phyloP scores from a whole-genome alignment of 2,797 vertebrate genomes.

The Carapus acus region DNA sequence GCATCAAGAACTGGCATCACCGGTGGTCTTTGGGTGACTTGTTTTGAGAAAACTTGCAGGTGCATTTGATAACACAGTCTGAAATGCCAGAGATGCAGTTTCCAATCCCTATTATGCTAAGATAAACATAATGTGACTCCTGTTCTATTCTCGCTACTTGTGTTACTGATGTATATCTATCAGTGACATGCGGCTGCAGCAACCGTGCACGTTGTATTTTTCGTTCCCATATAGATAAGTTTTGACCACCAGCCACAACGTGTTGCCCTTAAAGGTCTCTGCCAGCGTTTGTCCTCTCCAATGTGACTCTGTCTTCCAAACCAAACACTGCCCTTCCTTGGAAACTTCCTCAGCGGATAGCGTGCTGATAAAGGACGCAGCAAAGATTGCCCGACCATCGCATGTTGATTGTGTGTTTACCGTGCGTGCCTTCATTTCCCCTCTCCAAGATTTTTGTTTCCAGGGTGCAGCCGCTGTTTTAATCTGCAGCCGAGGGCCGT shows the following conservation, averaged over 20 bases:
- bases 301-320: slow-evolving; percentile 39
- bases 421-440: too few species aligned
- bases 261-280: slow-evolving; percentile 25
- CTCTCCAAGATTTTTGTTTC: too few species aligned
- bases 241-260: slow-evolving; percentile 18
- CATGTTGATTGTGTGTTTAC: too few species aligned
- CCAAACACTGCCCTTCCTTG: slow-evolving; percentile 44
- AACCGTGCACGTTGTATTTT: slow-evolving; percentile 18
- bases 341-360: slow-evolving; percentile 64
- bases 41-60: too few species aligned
- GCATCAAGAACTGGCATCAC: too few species aligned
- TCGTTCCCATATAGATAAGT: slow-evolving; percentile 54
- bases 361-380: slow-evolving; percentile 37
- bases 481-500: slow-evolving; percentile 42
- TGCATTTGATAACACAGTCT: too few species aligned
- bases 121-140: too few species aligned
- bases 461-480: slow-evolving; percentile 22
- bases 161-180: not conserved
- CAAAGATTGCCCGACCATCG: slow-evolving; percentile 9
- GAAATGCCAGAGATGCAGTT: too few species aligned
- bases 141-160: too few species aligned
- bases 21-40: too few species aligned
- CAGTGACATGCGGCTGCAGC: not conserved
- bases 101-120: too few species aligned
- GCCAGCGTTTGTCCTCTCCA: slow-evolving; percentile 52